Evolutionary conservation across 2,113 vertebrate genomes (phyloP), one percentile per base, ranked within the genome.

Genomic region (Pipra filicauda): DNA sequence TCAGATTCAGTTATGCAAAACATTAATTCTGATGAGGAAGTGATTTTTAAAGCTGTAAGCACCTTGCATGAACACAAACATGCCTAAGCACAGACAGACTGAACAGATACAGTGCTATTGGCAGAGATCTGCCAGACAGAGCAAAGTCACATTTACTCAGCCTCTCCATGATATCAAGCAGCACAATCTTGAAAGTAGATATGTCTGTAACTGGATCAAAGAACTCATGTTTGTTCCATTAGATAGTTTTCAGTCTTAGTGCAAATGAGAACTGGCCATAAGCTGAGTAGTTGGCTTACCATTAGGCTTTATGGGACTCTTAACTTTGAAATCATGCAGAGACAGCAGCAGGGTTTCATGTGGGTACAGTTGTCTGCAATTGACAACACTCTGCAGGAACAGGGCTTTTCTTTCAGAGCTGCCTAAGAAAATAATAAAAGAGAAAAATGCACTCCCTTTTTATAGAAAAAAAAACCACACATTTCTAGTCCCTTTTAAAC

Each of bases 1-100:
- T 83, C 65, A 64, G 33, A 48, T 80, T 84, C 75, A 74, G 46
- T 66, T 84, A 95, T 16, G 65, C 57, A 92, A 70, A 91, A 80
- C 35, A 69, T 27, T 78, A 0, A 0, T 57, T 87, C 52, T 49
- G 28, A 81, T 39, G 11, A 89, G n/a, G n/a, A 86, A 43, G 35
- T 74, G 13, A 72, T 91, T 91, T 85, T 82, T 55, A 89, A 93
- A 81, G 35, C 52, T 6, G 4, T 52, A 87, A 93, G 57, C 81
- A 87, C 23, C 39, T 69, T 78, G 30, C 37, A 77, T 35, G 54
- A 87, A 75, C 31, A 84, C 37, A 79, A 83, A 64, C 12, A 49
- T 2, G 6, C 54, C 61, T 49, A 51, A 85, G 33, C 57, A 85
- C 41, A 57, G 30, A 81, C 4, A 65, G 44, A 54, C 21, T 41